phyloP scores from a whole-genome alignment of 92 coral and sea anemone genomes.

The Phenganax stokvisi region DNA sequence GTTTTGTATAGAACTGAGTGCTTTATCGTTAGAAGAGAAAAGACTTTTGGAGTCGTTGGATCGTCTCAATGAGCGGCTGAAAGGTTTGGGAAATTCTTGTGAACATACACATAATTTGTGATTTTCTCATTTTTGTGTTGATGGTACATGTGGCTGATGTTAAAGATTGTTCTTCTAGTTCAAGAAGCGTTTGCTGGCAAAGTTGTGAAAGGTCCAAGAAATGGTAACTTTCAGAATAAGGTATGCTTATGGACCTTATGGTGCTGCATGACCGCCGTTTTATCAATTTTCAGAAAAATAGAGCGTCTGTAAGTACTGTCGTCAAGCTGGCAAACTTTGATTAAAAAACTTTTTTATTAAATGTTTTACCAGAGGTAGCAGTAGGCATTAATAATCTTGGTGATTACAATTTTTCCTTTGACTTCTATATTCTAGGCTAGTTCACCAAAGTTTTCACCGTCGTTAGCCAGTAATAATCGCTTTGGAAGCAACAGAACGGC shows the following conservation, averaged over 20 bases:
- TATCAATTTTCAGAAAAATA: too few species aligned
- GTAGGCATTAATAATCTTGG: neutral
- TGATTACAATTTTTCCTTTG: neutral
- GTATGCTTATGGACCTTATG: neutral
- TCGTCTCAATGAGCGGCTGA: slow-evolving; percentile 83
- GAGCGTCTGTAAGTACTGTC: too few species aligned
- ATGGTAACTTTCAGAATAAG: slow-evolving; percentile 17
- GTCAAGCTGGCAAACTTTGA: too few species aligned
- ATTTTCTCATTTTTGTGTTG: neutral
- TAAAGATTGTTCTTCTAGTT: slow-evolving; percentile 24
- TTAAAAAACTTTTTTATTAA: too few species aligned
- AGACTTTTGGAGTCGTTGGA: slow-evolving; percentile 87
- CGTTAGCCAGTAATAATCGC: slow-evolving; percentile 19
- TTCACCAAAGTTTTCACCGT: slow-evolving; percentile 18
- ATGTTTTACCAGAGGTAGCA: too few species aligned
- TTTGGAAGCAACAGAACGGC: neutral
- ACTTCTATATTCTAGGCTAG: slow-evolving; percentile 3
- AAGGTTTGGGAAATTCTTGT: slow-evolving; percentile 50
- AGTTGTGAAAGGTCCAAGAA: slow-evolving; percentile 28
- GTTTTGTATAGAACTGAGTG: slow-evolving; percentile 67
- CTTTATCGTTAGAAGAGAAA: slow-evolving; percentile 86
- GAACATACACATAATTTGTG: neutral
- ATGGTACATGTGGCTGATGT: neutral
- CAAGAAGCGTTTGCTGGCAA: slow-evolving; percentile 45
- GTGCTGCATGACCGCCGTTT: neutral